Conservation (phyloP, 2,888 invertebrate genomes). For the Ophonus ardosiacus region DNA sequence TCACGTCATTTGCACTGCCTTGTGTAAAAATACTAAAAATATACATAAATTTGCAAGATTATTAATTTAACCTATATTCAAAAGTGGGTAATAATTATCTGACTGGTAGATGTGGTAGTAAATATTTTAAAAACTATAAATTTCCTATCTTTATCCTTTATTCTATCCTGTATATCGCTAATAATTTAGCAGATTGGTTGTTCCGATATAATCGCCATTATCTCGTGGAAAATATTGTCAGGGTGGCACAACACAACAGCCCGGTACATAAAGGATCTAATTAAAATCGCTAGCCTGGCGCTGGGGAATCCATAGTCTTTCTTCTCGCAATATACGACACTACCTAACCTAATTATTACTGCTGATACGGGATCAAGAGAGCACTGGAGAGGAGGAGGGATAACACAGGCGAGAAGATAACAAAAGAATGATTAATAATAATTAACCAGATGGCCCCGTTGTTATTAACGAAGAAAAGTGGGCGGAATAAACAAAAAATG, state of each 20-base stretch:
- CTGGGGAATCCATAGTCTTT: constrained; percentile 12
- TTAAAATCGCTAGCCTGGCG: constrained; percentile 15
- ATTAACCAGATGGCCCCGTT: not conserved
- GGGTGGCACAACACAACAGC: not conserved
- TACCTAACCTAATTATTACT: constrained; percentile 16
- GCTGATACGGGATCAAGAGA: not conserved
- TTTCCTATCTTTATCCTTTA: not conserved
- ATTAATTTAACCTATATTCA: not conserved
- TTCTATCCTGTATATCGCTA: not conserved
- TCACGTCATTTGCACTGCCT: too few species aligned
- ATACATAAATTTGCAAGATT: too few species aligned
- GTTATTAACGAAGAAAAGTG: not conserved
- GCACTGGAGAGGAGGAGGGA: not conserved
- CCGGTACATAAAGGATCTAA: constrained; percentile 14
- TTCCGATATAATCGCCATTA: constrained; percentile 11
- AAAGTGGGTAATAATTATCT: not conserved
- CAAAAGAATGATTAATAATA: constrained; percentile 28
- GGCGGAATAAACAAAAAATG: not conserved
- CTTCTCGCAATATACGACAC: constrained; percentile 23
- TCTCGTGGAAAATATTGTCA: constrained; percentile 19
- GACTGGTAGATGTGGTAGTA: not conserved
- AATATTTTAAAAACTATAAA: not conserved
- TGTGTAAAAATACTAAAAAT: too few species aligned
- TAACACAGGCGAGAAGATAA: not conserved
- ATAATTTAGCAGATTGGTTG: not conserved